Evolutionary conservation across 2,797 vertebrate genomes (phyloP), one percentile per base, ranked within the genome.

Genomic region (Galago senegalensis): DNA sequence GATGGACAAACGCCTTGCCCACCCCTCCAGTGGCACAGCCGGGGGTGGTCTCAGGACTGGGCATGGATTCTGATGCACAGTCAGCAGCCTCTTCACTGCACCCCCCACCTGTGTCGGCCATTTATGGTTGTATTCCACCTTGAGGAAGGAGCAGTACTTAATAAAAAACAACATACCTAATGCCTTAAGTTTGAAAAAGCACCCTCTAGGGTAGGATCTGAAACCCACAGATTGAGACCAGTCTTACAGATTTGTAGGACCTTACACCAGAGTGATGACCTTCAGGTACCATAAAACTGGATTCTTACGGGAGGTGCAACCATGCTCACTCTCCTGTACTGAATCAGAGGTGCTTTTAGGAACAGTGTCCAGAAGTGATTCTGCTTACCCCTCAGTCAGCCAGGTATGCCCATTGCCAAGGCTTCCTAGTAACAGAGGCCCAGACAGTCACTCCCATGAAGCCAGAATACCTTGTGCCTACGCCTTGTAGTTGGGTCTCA

Each of bases 401-500:
- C 43, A 80, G 17, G 18, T 16, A 2, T 3, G 0, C 31, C 27
- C 18, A 0, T 23, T 56, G 37, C 58, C 20, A 13, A 77, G 69
- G 63, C 43, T 70, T 61, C 23, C 0, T 0, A 3, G 76, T 18
- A 16, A 16, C 9, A 11, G 76, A 56, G 69, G 43, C n/a, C 0
- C 4, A 5, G 61, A 25, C 0, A 0, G 69, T n/a, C 65, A 14
- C 14, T 27, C 37, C 17, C 20, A 25, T 43, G 18, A 25, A 60
- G 13, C 6, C 17, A 18, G 23, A 43, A 23, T 9, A 0, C 53
- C 43, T 53, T 3, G 0, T 3, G 17, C 46, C 82, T 10, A 0
- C 4, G 3, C 31, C 17, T 63, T 58, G 46, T 10, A 7, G 34
- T 18, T 11, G 40, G 83, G 25, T 69, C 90, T 97, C 43, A 69